Evolutionary conservation across 92 coral and sea anemone genomes (phyloP).

Genomic region (Epizoanthus fatuus): DNA sequence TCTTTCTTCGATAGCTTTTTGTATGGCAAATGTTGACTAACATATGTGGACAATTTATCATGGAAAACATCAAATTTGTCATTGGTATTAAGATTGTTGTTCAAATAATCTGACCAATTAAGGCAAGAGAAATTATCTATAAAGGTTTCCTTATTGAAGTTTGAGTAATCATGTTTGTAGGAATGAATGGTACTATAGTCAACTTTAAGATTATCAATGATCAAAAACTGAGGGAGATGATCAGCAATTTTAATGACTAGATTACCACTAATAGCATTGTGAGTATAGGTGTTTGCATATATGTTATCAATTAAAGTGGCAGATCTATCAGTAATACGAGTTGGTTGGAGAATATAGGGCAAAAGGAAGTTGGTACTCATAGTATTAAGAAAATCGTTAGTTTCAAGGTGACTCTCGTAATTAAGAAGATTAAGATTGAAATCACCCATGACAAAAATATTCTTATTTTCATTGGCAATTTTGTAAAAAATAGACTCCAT

Average conservation of each 20-base stretch:
- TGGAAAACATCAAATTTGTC: background rate
- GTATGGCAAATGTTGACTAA: background rate
- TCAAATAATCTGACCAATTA: conserved; percentile 16
- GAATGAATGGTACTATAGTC: conserved; percentile 8
- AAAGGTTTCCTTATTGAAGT: background rate
- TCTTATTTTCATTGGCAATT: background rate
- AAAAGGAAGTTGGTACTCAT: conserved; percentile 23
- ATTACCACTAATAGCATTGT: conserved; percentile 62
- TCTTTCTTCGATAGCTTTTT: conserved; percentile 8
- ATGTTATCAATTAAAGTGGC: conserved; percentile 65
- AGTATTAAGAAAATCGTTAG: conserved; percentile 29
- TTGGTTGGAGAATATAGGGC: conserved; percentile 17
- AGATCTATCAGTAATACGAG: conserved; percentile 4
- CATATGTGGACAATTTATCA: background rate
- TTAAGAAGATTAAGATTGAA: conserved; percentile 42
- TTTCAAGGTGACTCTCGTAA: conserved; percentile 20
- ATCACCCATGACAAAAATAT: conserved; percentile 19
- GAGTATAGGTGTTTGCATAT: conserved; percentile 46
- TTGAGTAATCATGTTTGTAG: background rate
- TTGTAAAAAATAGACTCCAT: background rate
- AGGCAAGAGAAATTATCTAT: conserved; percentile 27
- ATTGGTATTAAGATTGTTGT: background rate
- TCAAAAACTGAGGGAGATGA: conserved; percentile 59
- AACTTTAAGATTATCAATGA: conserved; percentile 19
- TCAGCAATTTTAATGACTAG: conserved; percentile 47